phyloP scores from a whole-genome alignment of 2,113 vertebrate genomes.

The Pristiophorus japonicus region DNA sequence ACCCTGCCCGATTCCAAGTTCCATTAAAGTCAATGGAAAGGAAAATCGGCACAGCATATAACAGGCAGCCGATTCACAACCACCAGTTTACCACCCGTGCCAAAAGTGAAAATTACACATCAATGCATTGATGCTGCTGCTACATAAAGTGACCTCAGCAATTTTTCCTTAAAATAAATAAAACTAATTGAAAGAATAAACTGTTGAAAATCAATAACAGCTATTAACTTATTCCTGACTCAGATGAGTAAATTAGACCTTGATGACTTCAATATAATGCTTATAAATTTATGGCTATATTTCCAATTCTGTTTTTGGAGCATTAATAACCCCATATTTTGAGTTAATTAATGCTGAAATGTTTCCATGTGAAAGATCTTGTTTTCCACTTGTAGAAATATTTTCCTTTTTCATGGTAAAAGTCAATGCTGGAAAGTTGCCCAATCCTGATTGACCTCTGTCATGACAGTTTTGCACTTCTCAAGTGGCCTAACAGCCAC shows the following conservation, averaged over 20 bases:
- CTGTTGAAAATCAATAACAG: background rate
- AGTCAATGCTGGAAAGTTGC: conserved; percentile 6
- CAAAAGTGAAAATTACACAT: background rate
- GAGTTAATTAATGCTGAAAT: background rate
- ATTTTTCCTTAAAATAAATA: background rate
- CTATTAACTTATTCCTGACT: background rate
- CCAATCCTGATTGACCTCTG: background rate
- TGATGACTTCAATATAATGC: background rate
- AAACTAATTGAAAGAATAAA: background rate
- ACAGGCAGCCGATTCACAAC: background rate
- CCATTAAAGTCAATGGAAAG: background rate
- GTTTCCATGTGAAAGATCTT: background rate
- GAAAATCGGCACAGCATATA: background rate
- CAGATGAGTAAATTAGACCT: background rate
- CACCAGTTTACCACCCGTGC: background rate
- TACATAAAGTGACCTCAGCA: background rate
- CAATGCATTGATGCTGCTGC: background rate
- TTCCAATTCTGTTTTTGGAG: background rate
- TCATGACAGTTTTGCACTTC: conserved; percentile 22
- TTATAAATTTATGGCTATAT: background rate
- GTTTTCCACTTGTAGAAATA: background rate
- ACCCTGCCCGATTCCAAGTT: background rate
- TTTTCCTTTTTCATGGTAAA: background rate
- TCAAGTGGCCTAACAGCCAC: background rate
- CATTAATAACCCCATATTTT: background rate